Conservation (phyloP, 2,113 vertebrate genomes). For the Centrocercus urophasianus region DNA sequence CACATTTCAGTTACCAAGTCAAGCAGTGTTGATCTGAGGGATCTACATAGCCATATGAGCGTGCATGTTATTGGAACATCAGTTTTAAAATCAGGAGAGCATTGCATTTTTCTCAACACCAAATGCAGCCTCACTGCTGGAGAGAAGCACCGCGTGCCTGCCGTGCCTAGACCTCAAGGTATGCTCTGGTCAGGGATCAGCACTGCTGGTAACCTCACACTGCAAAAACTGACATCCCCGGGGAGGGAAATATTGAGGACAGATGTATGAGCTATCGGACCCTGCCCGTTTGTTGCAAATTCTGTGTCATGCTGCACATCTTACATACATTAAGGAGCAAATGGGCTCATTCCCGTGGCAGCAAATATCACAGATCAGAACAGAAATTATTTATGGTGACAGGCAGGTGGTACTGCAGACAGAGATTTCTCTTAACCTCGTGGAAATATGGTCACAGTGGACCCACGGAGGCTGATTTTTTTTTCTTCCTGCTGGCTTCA, state of each 20-base stretch:
- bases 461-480: not conserved
- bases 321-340: constrained; percentile 53
- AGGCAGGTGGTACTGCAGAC: constrained; percentile 52
- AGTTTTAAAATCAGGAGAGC: not conserved
- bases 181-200: constrained; percentile 17
- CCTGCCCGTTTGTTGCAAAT: not conserved
- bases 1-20: not conserved
- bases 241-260: constrained; percentile 51
- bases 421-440: constrained; percentile 38
- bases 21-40: rapidly evolving
- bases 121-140: not conserved
- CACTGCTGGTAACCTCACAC: constrained; percentile 3
- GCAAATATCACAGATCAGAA: constrained; percentile 62
- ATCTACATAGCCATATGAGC: not conserved
- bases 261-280: not conserved
- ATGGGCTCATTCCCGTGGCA: constrained; percentile 41
- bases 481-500: not conserved
- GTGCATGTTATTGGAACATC: not conserved
- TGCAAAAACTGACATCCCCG: constrained; percentile 1
- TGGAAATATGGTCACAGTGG: not conserved
- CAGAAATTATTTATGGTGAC: constrained; percentile 39
- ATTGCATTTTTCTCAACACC: not conserved
- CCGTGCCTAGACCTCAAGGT: not conserved
- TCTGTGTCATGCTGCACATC: constrained; percentile 27
- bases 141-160: not conserved